phyloP scores from a whole-genome alignment of 2,888 invertebrate species.

The Mechanitis messenoides region DNA sequence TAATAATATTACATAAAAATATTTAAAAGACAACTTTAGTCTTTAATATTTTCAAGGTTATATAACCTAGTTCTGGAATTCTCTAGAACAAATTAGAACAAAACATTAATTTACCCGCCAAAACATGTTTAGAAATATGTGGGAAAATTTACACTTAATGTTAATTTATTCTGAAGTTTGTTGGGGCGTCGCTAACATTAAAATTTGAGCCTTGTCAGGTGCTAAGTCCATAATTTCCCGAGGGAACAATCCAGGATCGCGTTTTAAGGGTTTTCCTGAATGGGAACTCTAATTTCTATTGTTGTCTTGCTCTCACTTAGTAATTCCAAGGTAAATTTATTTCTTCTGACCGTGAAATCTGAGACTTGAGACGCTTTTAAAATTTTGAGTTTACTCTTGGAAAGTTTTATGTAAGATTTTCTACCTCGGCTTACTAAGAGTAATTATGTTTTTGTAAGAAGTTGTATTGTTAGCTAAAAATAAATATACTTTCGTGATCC shows the following conservation, averaged over 20 bases:
- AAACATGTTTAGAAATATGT: slow-evolving; percentile 13
- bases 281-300: slow-evolving; percentile 64
- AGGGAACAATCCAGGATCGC: slow-evolving; percentile 66
- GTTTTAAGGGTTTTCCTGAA: slow-evolving; percentile 72
- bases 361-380: slow-evolving; percentile 21
- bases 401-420: slow-evolving; percentile 3
- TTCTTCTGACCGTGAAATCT: slow-evolving; percentile 46
- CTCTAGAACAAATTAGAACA: background rate
- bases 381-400: background rate
- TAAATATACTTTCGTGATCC: background rate
- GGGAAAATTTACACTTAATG: slow-evolving; percentile 32
- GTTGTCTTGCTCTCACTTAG: slow-evolving; percentile 42
- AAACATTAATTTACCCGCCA: background rate
- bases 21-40: no score
- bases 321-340: slow-evolving; percentile 32
- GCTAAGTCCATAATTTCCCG: slow-evolving; percentile 76
- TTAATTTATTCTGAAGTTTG: slow-evolving; percentile 67
- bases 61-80: no score
- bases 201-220: slow-evolving; percentile 75
- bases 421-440: background rate
- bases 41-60: no score
- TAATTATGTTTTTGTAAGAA: slow-evolving; percentile 7
- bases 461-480: background rate
- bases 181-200: slow-evolving; percentile 57
- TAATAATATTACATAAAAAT: no score